Percentiles rank a stretch among this genome's conserved stretches.
phyloP scores from a whole-genome alignment of 2,888 invertebrate species.

The Anarsia innoxiella region DNA sequence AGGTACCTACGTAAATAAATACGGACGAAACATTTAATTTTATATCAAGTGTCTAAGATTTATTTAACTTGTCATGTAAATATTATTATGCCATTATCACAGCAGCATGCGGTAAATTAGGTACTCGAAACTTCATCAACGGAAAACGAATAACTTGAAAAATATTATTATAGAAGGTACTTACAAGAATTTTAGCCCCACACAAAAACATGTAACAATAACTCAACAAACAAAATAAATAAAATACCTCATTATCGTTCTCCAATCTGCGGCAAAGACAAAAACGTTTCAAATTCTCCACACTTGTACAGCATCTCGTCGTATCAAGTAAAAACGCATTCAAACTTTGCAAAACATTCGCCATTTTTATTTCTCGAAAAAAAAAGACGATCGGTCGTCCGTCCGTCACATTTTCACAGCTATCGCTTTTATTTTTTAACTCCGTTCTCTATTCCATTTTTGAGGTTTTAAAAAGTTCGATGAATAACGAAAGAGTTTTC shows the following conservation, averaged over 20 bases:
- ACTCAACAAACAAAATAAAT: too few species aligned
- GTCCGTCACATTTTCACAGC: slow-evolving; percentile 8
- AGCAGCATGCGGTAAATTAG: neutral
- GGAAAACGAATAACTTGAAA: neutral
- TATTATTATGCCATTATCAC: neutral
- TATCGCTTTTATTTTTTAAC: slow-evolving; percentile 5
- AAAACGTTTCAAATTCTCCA: slow-evolving; percentile 60
- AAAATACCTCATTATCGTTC: slow-evolving; percentile 52
- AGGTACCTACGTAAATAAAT: too few species aligned
- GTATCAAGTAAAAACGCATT: slow-evolving; percentile 59
- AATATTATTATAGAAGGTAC: neutral
- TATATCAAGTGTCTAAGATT: too few species aligned
- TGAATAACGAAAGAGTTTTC: neutral
- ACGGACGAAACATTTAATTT: too few species aligned
- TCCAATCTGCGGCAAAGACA: slow-evolving; percentile 58
- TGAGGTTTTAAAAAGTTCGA: neutral
- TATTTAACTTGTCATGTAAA: neutral
- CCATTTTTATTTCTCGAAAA: slow-evolving; percentile 32
- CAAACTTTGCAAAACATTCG: slow-evolving; percentile 51
- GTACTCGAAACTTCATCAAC: neutral
- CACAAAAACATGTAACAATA: too few species aligned
- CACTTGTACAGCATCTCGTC: slow-evolving; percentile 52
- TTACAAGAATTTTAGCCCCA: slow-evolving; percentile 8
- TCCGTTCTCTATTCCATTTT: neutral
- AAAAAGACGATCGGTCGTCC: too few species aligned